phyloP scores from a whole-genome alignment of 35 echinoderm and acorn worm species.

The Eucidaris tribuloides region DNA sequence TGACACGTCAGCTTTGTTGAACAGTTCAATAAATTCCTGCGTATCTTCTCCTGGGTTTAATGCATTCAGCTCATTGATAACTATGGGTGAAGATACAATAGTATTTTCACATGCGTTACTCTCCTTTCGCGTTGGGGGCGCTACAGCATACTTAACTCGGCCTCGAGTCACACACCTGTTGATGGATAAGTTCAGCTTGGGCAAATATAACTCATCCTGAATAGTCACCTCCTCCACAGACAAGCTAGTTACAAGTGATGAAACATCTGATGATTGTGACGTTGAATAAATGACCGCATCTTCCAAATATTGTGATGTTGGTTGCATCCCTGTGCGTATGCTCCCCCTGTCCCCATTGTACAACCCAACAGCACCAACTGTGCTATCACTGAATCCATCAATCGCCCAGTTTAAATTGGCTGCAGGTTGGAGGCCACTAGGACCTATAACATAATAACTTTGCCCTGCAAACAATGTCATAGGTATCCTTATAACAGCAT shows the following conservation, averaged over 20 bases:
- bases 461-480: background rate
- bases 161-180: background rate
- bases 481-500: background rate
- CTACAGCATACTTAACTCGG: background rate
- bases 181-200: background rate
- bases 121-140: background rate
- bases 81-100: constrained; percentile 16
- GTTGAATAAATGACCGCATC: background rate
- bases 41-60: constrained; percentile 53
- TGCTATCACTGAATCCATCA: background rate
- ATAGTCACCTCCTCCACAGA: background rate
- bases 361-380: background rate
- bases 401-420: background rate
- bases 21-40: constrained; percentile 79
- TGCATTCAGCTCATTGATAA: constrained; percentile 83
- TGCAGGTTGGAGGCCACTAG: background rate
- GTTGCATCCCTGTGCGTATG: background rate
- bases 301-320: background rate
- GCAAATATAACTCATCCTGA: constrained; percentile 5
- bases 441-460: background rate
- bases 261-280: background rate
- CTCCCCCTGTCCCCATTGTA: background rate
- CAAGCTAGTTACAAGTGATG: background rate
- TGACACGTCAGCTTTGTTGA: constrained; percentile 42
- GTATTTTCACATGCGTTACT: background rate